Conservation (phyloP, 2,113 vertebrate genomes). For the Pangasianodon hypophthalmus region DNA sequence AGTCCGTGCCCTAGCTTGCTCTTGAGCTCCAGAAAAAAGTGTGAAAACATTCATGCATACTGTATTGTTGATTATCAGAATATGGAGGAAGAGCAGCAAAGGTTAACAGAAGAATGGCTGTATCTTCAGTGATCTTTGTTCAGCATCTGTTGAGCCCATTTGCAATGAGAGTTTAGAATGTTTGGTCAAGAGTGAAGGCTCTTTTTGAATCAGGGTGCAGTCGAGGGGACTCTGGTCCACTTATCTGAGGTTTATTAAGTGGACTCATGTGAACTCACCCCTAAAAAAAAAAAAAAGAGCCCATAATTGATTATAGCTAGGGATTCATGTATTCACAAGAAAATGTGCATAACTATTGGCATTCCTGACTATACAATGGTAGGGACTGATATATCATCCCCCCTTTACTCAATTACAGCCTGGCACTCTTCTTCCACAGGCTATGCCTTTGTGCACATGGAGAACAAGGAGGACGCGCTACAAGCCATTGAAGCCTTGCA, state of each 20-base stretch:
- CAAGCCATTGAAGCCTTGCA: slow-evolving; percentile 96
- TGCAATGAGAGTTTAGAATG: background rate
- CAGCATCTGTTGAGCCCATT: background rate
- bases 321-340: background rate
- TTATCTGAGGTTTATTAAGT: background rate
- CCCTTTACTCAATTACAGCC: slow-evolving; percentile 64
- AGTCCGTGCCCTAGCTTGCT: background rate
- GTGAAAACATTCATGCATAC: background rate
- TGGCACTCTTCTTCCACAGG: slow-evolving; percentile 76
- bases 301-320: background rate
- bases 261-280: background rate
- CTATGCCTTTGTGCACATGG: slow-evolving; percentile 99
- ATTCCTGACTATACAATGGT: background rate
- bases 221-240: background rate
- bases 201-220: background rate
- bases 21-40: background rate
- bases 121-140: background rate
- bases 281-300: background rate
- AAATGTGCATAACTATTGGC: background rate
- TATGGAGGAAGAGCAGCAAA: background rate
- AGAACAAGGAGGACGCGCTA: slow-evolving; percentile 94
- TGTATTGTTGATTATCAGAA: background rate
- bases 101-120: background rate
- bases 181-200: background rate
- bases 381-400: background rate